A percentile compares a stretch with the other conserved stretches of the same genome.
Evolutionary conservation across 1,140 invertebrate genomes (phyloP).

Genomic region (Platorchestia sp.): DNA sequence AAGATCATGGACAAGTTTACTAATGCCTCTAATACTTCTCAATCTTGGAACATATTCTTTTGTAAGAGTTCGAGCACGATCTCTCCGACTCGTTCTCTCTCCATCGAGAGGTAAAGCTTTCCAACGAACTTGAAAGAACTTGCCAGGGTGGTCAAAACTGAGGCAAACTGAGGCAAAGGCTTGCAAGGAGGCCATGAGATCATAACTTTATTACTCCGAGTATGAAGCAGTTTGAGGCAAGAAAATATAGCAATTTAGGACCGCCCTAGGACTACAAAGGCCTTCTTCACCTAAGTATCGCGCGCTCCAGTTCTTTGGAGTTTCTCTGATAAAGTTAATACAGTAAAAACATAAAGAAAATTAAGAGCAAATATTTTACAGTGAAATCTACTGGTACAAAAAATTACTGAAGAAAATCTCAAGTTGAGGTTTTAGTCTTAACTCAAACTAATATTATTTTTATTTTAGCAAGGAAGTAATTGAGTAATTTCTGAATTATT

Average conservation of each 20-base stretch:
- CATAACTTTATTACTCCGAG: constrained; percentile 34
- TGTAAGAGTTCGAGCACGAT: constrained; percentile 7
- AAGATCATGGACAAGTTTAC: constrained; percentile 50
- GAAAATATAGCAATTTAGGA: constrained; percentile 41
- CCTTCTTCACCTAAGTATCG: neutral
- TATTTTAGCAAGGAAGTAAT: neutral
- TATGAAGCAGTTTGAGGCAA: constrained; percentile 26
- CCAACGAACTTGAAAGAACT: neutral
- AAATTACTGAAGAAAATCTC: neutral
- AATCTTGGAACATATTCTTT: constrained; percentile 50
- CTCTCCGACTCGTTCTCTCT: neutral
- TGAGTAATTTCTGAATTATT: too few species aligned
- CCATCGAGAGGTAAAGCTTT: neutral
- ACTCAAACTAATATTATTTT: neutral
- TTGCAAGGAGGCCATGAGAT: constrained; percentile 27
- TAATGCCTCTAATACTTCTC: constrained; percentile 53
- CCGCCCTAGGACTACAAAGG: neutral
- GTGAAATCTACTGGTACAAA: neutral
- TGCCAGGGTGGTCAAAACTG: neutral
- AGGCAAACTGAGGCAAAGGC: neutral
- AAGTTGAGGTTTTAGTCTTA: neutral
- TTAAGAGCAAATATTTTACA: neutral
- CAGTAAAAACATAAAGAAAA: neutral
- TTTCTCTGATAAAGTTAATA: neutral
- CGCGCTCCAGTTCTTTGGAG: neutral